Evolutionary conservation across 2,888 invertebrate genomes (phyloP).

Genomic region (Dione juno): DNA sequence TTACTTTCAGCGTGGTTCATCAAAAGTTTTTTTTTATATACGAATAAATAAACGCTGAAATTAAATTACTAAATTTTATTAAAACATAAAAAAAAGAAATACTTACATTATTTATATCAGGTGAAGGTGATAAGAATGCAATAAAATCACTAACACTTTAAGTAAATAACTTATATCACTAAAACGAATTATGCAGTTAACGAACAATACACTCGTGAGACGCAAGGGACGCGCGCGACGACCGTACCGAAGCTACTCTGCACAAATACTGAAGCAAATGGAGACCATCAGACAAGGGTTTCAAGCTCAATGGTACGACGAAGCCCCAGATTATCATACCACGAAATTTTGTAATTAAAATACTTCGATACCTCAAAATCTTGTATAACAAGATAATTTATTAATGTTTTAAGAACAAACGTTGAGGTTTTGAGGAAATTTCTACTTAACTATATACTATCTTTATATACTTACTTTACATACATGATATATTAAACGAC

Average conservation of each 20-base stretch:
- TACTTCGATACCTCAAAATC: background rate
- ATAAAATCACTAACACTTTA: slow-evolving; percentile 27
- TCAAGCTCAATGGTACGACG: slow-evolving; percentile 53
- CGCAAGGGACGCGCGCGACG: slow-evolving; percentile 45
- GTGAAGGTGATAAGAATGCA: background rate
- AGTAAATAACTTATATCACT: slow-evolving; percentile 26
- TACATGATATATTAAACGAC: no score
- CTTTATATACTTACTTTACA: no score
- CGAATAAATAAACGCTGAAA: background rate
- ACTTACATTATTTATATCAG: slow-evolving; percentile 27
- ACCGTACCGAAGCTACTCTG: slow-evolving; percentile 56
- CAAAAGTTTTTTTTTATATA: background rate
- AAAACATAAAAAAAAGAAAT: background rate
- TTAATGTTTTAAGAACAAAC: background rate
- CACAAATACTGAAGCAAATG: slow-evolving; percentile 61
- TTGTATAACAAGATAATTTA: background rate
- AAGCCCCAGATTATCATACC: slow-evolving; percentile 13
- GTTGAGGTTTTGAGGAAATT: background rate
- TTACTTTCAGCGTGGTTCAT: no score
- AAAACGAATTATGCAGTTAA: slow-evolving; percentile 5
- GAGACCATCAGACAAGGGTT: slow-evolving; percentile 54
- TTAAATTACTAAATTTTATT: background rate
- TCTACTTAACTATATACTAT: background rate
- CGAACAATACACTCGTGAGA: slow-evolving; percentile 29
- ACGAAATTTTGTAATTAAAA: slow-evolving; percentile 12